Conservation (phyloP, 2,113 vertebrate genomes). For the Podarcis cretensis region DNA sequence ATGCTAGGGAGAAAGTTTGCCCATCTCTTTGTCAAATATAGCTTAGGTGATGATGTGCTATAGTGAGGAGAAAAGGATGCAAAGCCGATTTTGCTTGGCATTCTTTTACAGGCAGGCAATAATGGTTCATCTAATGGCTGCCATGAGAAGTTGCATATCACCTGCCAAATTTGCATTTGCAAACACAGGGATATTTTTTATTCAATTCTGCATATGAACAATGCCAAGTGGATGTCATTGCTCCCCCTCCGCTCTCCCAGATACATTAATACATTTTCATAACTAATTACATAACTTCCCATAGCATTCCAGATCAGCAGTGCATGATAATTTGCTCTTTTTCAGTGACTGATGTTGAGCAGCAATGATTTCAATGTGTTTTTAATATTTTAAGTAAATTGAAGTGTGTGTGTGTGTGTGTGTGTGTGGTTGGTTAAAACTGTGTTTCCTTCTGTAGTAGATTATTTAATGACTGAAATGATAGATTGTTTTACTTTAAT, state of each 20-base stretch:
- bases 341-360: neutral
- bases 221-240: neutral
- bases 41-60: neutral
- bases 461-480: conserved; percentile 2
- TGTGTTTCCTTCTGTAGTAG: conserved; percentile 3
- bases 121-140: neutral
- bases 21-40: neutral
- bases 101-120: neutral
- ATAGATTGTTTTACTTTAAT: conserved; percentile 31
- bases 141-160: neutral
- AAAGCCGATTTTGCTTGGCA: neutral
- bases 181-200: neutral
- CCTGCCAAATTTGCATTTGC: neutral
- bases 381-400: conserved; percentile 2
- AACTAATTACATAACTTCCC: neutral
- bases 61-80: neutral
- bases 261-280: neutral
- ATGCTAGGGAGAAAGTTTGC: neutral
- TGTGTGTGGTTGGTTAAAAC: neutral
- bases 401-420: neutral
- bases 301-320: neutral
- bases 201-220: neutral
- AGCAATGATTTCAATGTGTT: neutral
- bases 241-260: neutral
- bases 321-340: neutral